Evolutionary conservation across 1,140 invertebrate genomes (phyloP), one percentile per base, ranked within the genome.

Genomic region (Drosophila rufa): DNA sequence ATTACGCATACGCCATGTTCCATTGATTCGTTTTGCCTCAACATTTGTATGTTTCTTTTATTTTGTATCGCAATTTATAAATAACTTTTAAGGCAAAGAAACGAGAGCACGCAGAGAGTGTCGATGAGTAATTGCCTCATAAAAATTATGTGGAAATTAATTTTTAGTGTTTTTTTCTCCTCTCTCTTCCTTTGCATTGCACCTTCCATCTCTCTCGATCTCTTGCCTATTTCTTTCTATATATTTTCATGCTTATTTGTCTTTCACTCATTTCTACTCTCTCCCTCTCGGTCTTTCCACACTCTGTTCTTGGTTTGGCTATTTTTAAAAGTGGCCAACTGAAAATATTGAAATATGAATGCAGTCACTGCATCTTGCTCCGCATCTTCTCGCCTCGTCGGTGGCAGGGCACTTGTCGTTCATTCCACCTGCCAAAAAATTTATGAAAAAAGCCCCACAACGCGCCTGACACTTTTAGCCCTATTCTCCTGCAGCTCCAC

Each of bases 71-170:
- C 73, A 58, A 30, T 57, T 45, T 76, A 76, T 53, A 76, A 67
- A 69, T 77, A 57, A 11, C 15, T 58, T 67, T 71, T 47, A 43
- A 55, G 60, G 27, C 40, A 40, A 33, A 42, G 43, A 48, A 58
- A 48, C 43, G 66, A 59, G 69, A 59, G 67, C 38, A 56, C 15
- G 36, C 8, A 6, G 36, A 58, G 67, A 62, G 85, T 89, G 85
- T 89, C 85, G 85, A 90, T 90, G 85, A 90, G 85, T 90, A 90
- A 90, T 90, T 90, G 85, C 85, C 85, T 89, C 85, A 90, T 89
- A 90, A 90, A 89, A 90, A 89, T 90, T 79, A 90, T 90, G 85
- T 85, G 86, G 71, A 90, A 90, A 90, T 90, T 90, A 90, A 85
- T 85, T 85, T 90, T 85, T 77, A 90, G 56, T 79, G 81, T 68